Evolutionary conservation across 1,140 invertebrate species (phyloP).

Genomic region (Patella vulgata): DNA sequence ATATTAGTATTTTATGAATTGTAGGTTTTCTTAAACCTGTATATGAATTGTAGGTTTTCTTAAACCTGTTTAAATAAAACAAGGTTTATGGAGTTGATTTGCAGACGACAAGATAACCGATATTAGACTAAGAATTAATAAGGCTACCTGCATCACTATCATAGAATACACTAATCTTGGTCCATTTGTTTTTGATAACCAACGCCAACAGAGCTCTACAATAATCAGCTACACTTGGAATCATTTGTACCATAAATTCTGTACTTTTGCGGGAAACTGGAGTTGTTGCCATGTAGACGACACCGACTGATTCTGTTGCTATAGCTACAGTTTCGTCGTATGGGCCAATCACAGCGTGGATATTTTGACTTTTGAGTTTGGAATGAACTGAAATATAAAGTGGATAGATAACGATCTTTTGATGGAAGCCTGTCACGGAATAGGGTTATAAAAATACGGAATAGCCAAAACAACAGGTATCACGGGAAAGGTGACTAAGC

Average conservation of each 20-base stretch:
- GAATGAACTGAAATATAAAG: slow-evolving; percentile 38
- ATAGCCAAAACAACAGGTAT: no score
- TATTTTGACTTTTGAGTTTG: slow-evolving; percentile 27
- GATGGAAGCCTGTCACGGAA: no score
- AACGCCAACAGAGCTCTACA: slow-evolving; percentile 47
- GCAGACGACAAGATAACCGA: no score
- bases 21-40: no score
- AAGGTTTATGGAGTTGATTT: no score
- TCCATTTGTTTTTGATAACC: slow-evolving; percentile 46
- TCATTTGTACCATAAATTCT: slow-evolving; percentile 41
- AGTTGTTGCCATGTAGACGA: slow-evolving; percentile 53
- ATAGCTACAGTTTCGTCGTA: slow-evolving; percentile 45
- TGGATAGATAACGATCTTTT: no score
- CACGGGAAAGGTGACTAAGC: no score
- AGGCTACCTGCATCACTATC: slow-evolving; percentile 49
- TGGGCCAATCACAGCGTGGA: slow-evolving; percentile 48
- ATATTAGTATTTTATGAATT: no score
- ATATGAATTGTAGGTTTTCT: no score
- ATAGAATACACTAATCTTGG: slow-evolving; percentile 56
- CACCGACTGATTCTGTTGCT: slow-evolving; percentile 46
- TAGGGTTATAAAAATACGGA: no score
- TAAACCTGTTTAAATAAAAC: no score
- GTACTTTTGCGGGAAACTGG: slow-evolving; percentile 17
- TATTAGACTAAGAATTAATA: no score
- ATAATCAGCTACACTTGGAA: slow-evolving; percentile 41